Base-by-base conservation (phyloP, 2,888 invertebrate species). In the Philereme transversata region DNA sequence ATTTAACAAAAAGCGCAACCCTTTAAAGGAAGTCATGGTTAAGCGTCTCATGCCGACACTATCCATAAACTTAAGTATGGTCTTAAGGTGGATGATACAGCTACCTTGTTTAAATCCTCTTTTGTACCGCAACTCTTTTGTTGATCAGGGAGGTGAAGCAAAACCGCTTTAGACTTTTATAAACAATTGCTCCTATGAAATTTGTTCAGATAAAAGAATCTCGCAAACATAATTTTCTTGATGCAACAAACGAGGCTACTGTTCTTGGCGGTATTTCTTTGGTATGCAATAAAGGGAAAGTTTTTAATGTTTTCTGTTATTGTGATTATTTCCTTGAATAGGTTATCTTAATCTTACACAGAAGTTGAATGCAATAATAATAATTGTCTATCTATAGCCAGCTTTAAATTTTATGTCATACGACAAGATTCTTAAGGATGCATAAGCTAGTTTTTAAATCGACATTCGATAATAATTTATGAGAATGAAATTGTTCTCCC, bases 1-100 rank as follows among this genome's bases (percentile, higher is more conserved):
- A 86, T 88, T 82, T 83, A 78, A 90, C 84, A 91, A 89, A 90
- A 91, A 90, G 84, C 81, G 84, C 90, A 91, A 90, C 88, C 90
- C 90, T 90, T 91, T 90, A 85, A 86, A 82, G 83, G 83, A 84
- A 88, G 87, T 90, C 88, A 87, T 84, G 71, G 68, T 84, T 84
- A 88, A 88, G 82, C 83, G 81, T 82, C 84, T 88, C 86, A 88
- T 77, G 78, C 82, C 82, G 84, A 82, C 83, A 86, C 86, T 88
- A 87, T 87, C 89, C 84, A 88, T 89, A 88, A 63, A 87, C 84
- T 88, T 87, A 87, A 90, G 87, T 87, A 87, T 84, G 86, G 90
- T 88, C 85, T 88, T 84, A 88, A 81, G 76, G 77, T 76, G 76
- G 82, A 87, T 88, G 91, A 91, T 89, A 87, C 83, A 82, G 85